Evolutionary conservation across 2,797 vertebrate genomes (phyloP).

Genomic region (Nannoperca obscura): DNA sequence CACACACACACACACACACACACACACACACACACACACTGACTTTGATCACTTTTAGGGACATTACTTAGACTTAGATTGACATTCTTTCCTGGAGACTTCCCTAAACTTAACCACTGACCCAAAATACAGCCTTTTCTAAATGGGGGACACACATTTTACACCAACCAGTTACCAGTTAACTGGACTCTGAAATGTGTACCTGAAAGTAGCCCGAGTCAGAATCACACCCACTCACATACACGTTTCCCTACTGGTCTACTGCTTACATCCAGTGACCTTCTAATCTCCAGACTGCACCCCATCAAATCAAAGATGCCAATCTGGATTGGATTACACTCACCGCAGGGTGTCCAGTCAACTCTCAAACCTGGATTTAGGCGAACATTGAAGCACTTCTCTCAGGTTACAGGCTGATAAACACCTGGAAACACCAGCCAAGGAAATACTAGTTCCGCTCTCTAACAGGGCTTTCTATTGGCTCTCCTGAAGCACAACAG

Average conservation of each 20-base stretch:
- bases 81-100: too few relatives aligned
- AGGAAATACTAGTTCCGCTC: too few relatives aligned
- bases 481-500: conserved; percentile 46
- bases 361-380: background rate
- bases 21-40: background rate
- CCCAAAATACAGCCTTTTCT: too few relatives aligned
- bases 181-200: too few relatives aligned
- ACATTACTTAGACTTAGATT: too few relatives aligned
- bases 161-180: too few relatives aligned
- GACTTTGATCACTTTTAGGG: too few relatives aligned
- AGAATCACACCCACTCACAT: background rate
- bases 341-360: background rate
- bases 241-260: background rate
- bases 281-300: conserved; percentile 19
- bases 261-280: conserved; percentile 21
- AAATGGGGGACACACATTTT: too few relatives aligned
- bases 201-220: too few relatives aligned
- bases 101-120: too few relatives aligned
- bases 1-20: background rate
- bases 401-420: too few relatives aligned
- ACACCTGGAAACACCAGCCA: too few relatives aligned
- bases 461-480: conserved; percentile 19
- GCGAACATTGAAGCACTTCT: background rate
- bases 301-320: conserved; percentile 16
- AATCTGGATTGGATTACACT: conserved; percentile 24